Evolutionary conservation across 2,797 vertebrate species (phyloP), one percentile per base, ranked within the genome.

Genomic region (Spondyliosoma cantharus): DNA sequence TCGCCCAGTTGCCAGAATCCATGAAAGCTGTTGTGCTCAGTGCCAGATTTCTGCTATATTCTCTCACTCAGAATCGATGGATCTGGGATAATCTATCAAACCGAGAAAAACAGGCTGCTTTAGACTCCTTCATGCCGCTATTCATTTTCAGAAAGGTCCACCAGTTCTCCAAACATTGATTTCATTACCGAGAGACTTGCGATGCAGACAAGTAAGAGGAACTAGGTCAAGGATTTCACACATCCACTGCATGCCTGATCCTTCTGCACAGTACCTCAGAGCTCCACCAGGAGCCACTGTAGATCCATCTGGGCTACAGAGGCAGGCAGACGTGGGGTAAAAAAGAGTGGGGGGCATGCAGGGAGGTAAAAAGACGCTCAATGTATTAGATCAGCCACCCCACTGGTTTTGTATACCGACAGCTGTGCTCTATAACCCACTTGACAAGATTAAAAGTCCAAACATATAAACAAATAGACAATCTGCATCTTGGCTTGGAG

Each of bases 381-480:
- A 62, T 90, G 91, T 90, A 93, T 91, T 88, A 89, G 89, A 93
- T 92, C 91, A 90, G 88, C 88, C 90, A 88, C 78, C 89, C 90
- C 80, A 92, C 90, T 89, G 88, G 88, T 91, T 93, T 89, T 91
- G 90, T 90, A 89, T 92, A 92, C 87, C 65, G 82, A 93, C 92
- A 94, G 91, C 90, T 94, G 93, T 91, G 92, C 89, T 91, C 85
- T 89, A 91, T 92, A 94, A 91, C 90, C 88, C 89, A 92, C 92
- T 89, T 92, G 92, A 93, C 92, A 93, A 86, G 92, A 95, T 94
- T 94, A 93, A 93, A 93, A 93, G 83, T 89, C 86, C 80, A 90
- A 92, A 91, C 87, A 90, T 90, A 93, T 90, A 92, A 91, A 91
- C 86, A 93, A 94, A 94, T 90, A 93, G 90, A 93, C 87, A 87